phyloP scores from a whole-genome alignment of 2,797 vertebrate species.

The Molossus alvarezi region DNA sequence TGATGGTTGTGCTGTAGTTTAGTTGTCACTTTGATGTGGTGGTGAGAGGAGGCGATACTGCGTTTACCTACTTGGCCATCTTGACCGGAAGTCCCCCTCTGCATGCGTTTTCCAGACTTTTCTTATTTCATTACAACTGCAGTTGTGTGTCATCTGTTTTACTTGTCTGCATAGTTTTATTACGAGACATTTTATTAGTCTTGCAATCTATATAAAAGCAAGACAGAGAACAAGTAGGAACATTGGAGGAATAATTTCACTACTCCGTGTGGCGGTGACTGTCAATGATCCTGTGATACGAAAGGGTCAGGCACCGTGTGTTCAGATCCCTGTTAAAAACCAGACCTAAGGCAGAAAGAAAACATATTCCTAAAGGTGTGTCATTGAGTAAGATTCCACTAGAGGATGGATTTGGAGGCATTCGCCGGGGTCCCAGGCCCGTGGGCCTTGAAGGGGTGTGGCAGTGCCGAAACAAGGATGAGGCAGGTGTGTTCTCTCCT shows the following conservation, averaged over 20 bases:
- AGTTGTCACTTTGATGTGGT: no score
- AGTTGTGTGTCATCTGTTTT: constrained; percentile 52
- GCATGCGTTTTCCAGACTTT: background rate
- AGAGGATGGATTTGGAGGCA: background rate
- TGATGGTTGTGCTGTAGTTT: no score
- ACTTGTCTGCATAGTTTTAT: constrained; percentile 3
- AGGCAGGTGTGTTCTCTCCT: background rate
- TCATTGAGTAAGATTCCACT: background rate
- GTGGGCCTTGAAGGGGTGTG: background rate
- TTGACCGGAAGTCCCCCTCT: no score
- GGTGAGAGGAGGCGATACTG: no score
- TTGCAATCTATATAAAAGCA: constrained; percentile 60
- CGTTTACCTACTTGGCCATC: no score
- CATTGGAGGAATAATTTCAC: background rate
- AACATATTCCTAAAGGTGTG: background rate
- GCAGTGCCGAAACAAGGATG: background rate
- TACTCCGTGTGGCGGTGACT: background rate
- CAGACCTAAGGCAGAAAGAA: background rate
- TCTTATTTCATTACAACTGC: constrained; percentile 53
- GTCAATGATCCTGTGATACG: background rate
- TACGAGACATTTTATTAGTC: background rate
- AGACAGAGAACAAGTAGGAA: constrained; percentile 29
- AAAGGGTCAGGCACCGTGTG: background rate
- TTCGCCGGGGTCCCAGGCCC: background rate
- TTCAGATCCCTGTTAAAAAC: constrained; percentile 7